Evolutionary conservation across 1,140 invertebrate species (phyloP), one percentile per base, ranked within the genome.

Genomic region (Lanistes nyassanus): DNA sequence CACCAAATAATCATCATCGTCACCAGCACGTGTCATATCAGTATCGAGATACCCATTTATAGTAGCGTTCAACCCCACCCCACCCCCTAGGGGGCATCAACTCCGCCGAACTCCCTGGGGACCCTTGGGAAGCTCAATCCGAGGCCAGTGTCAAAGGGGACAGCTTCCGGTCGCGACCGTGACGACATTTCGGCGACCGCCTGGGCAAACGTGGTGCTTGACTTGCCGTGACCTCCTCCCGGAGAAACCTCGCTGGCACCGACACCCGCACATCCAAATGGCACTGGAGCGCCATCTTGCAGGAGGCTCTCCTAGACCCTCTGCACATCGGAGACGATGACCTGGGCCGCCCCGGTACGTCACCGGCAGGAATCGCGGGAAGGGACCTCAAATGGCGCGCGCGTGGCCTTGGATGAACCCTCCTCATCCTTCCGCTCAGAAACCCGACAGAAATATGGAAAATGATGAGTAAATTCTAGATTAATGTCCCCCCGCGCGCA

Each of bases 381-480:
- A 36, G 51, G 56, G 51, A 31, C 53, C n/a, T 9, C 37, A 23
- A 39, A 16, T 7, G 31, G 60, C 70, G 53, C 53, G 21, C 13
- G 34, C 9, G 55, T 23, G 70, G 36, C 70, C 69, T 29, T 36
- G 36, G 70, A 72, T 72, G 70, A 72, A 72, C 70, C 70, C 13
- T 34, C 19, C 70, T 72, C 70, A 62, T 72, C 56, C 37, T 55
- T 60, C 60, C 70, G 70, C 70, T 72, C 31, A 19, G 34, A 55
- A 53, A 60, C 26, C 70, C 60, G 70, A 72, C 70, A 72, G 70
- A 72, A 72, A 72, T 72, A 72, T 72, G 70, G 70, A 72, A 72
- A 72, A 72, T 62, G 70, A 72, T 72, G 70, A 72, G 70, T 72
- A 72, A 72, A 72, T 60, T 72, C 70, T 56, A 72, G 70, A 72